Evolutionary conservation across 2,797 vertebrate genomes (phyloP), one percentile per base, ranked within the genome.

Genomic region (Chelon auratus): DNA sequence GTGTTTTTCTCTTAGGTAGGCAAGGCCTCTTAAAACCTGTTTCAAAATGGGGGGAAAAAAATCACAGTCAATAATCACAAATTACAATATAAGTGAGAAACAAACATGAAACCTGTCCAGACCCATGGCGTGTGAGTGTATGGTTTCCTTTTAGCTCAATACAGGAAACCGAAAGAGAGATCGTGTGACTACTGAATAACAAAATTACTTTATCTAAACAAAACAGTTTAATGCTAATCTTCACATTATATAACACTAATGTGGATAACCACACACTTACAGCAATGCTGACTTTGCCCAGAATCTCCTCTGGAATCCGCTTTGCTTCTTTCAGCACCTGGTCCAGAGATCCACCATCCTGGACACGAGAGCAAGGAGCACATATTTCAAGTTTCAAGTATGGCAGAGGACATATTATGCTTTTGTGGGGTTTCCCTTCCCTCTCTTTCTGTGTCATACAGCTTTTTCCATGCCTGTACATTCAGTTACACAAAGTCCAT

Each of bases 201-300:
- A 6, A 72, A 56, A 51, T 0, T 20, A 1, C 42, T 52, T 42
- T 11, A 40, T 56, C 10, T 0, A 17, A 68, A 62, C 15, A 17
- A 45, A 52, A 30, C 3, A 39, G 17, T 18, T 20, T 36, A 36
- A 33, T 15, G 22, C 13, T 17, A 42, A 20, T 55, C 4, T 30
- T 20, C 4, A 47, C 2, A 26, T 12, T 10, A 67, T 48, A 64
- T 42, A 8, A 47, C 13, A 39, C 45, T 20, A 37, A 60, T 12
- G 24, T 4, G 42, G 0, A 50, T 22, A 50, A 50, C 48, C 7
- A 55, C 3, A 8, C 62, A 93, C 96, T 95, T 89, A 99, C 98
- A 66, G 98, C 97, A 82, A 99, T 99, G 92, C 98, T 99, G 94
- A 99, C 97, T 95, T 99, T 99, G 17, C 98, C 98, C 77, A 99